These are phyloP conservation scores for Amphimallon solstitiale DNA, from an alignment of 2,888 invertebrate species.

Conservation along the genomic window DNA sequence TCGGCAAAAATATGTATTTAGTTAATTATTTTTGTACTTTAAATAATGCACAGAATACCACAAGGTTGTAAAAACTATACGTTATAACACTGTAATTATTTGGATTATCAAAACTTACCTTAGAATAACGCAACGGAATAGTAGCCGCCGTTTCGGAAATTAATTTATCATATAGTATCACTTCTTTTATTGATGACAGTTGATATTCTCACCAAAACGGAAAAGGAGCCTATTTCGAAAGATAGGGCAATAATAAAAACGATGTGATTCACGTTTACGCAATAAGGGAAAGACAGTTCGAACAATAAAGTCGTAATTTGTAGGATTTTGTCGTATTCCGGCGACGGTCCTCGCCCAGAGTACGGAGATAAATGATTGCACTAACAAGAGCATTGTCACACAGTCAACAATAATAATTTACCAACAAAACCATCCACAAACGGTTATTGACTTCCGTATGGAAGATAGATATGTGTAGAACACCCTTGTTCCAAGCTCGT, in stretches of 20 bases:
- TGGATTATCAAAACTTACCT: too few relatives aligned
- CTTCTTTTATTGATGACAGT: background rate
- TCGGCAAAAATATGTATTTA: too few relatives aligned
- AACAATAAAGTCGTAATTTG: constrained; percentile 48
- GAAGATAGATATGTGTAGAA: constrained; percentile 40
- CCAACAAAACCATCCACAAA: constrained; percentile 49
- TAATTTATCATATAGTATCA: too few relatives aligned
- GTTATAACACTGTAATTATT: too few relatives aligned
- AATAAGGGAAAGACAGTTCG: constrained; percentile 36
- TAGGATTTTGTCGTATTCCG: constrained; percentile 44
- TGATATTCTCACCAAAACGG: constrained; percentile 6
- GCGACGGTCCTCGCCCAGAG: constrained; percentile 39
- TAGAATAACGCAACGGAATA: too few relatives aligned
- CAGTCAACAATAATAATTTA: constrained; percentile 49
- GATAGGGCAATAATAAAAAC: constrained; percentile 15
- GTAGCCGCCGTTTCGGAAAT: too few relatives aligned
- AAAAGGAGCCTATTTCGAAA: background rate
- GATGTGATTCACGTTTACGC: constrained; percentile 35
- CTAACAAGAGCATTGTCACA: constrained; percentile 53
- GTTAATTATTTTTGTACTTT: too few relatives aligned
- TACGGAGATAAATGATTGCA: constrained; percentile 49
- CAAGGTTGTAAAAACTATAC: too few relatives aligned
- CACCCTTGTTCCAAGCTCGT: constrained; percentile 47
- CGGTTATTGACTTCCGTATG: constrained; percentile 50
- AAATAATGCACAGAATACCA: too few relatives aligned